Evolutionary conservation across 2,888 invertebrate species (phyloP), one percentile per base, ranked within the genome.

Genomic region (Dolichomitus sp.): DNA sequence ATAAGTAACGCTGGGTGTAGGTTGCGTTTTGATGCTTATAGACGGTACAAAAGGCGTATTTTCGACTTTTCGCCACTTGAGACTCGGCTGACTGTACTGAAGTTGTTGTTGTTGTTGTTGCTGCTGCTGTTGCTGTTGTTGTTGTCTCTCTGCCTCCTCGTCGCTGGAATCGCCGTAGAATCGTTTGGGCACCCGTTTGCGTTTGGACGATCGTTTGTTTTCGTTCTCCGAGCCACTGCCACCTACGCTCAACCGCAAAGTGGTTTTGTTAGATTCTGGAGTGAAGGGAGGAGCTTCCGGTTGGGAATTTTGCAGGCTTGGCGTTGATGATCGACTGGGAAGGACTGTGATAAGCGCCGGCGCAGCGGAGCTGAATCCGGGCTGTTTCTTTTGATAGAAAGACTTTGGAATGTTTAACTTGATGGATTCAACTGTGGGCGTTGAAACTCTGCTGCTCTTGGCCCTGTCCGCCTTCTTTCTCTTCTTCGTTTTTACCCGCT

Each of bases 141-240:
- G 96, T 1, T 96, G 96, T 84, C 91, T 94, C 6, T 95, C 96
- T 17, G 95, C 94, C 84, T 98, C 98, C 88, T 98, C 98, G 87
- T 97, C 98, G 91, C 97, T 97, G 0, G 97, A 97, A 91, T 98
- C 98, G 0, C 98, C 98, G 91, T 98, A 98, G 92, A 98, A 98
- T 90, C 96, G 97, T 90, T 98, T 98, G 0, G 97, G 98, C 37
- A 97, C 96, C 52, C 98, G 94, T 88, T 97, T 95, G 81, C 98
- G 95, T 93, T 98, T 97, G 0, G 98, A 98, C 1, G 96, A 96
- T 48, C 97, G 95, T 90, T 96, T 97, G 19, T 94, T 96, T 88
- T 97, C 97, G 5, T 94, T 94, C 88, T 95, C 95, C 11, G 95
- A 94, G 52, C 94, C 94, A 74, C 92, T 91, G 9, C 91, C 92